Evolutionary conservation across 2,888 invertebrate species (phyloP).

Genomic region (Bellardia pandia): DNA sequence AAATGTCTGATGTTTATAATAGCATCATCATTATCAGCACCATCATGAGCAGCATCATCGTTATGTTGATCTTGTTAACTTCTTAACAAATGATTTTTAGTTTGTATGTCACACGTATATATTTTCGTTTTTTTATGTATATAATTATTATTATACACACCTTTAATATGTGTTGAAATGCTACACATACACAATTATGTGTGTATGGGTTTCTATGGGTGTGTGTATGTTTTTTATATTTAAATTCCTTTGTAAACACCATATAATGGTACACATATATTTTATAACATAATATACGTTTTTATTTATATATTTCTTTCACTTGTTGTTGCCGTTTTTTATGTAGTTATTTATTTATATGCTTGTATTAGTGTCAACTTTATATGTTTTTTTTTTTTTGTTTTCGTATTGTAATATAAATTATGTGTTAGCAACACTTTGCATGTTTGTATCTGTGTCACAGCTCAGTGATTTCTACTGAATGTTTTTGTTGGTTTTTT

Average conservation of each 20-base stretch:
- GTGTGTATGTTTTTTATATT: not conserved
- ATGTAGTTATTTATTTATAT: not conserved
- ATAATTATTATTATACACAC: not conserved
- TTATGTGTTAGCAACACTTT: constrained; percentile 54
- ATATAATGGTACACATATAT: constrained; percentile 3
- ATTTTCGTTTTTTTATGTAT: not conserved
- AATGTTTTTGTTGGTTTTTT: not conserved
- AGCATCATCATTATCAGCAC: not conserved
- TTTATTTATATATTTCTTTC: not conserved
- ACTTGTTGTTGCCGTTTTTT: constrained; percentile 11
- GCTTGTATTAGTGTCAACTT: constrained; percentile 25
- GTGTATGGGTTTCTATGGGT: not conserved
- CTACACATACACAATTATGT: not conserved
- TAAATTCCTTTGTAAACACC: not conserved
- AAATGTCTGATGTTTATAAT: not conserved
- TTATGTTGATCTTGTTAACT: constrained; percentile 40
- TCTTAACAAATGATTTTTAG: constrained; percentile 38
- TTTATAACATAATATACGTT: not conserved
- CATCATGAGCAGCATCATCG: not conserved
- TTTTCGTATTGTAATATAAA: constrained; percentile 17
- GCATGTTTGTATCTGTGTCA: constrained; percentile 61
- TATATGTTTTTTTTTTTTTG: constrained; percentile 12
- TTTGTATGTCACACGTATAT: constrained; percentile 7
- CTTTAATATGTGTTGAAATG: constrained; percentile 18
- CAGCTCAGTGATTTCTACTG: constrained; percentile 56